A percentile compares a stretch with the other conserved stretches of the same genome.
Evolutionary conservation across 2,113 vertebrate genomes (phyloP).

Genomic region (Channa argus): DNA sequence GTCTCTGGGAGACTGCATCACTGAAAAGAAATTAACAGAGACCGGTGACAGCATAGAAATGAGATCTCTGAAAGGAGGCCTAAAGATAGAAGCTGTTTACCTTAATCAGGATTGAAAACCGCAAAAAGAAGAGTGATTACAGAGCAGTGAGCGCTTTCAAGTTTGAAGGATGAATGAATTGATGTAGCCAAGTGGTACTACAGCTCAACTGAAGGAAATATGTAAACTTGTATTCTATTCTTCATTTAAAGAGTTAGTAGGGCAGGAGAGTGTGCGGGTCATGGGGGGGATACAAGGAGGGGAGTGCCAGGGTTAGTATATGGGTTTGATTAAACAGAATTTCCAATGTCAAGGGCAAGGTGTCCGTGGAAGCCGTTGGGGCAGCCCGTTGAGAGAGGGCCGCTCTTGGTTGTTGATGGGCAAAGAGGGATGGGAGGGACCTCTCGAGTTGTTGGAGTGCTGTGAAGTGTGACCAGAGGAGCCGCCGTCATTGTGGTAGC

Average conservation of each 20-base stretch:
- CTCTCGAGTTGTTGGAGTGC: slow-evolving; percentile 60
- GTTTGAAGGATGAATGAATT: slow-evolving; percentile 56
- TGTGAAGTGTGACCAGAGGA: slow-evolving; percentile 55
- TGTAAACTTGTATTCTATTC: slow-evolving; percentile 85
- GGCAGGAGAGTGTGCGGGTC: slow-evolving; percentile 6
- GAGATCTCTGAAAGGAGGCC: slow-evolving; percentile 34
- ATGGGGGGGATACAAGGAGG: slow-evolving; percentile 18
- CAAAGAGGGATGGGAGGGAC: slow-evolving; percentile 60
- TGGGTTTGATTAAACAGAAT: slow-evolving; percentile 40
- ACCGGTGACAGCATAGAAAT: slow-evolving; percentile 28
- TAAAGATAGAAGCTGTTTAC: slow-evolving; percentile 51
- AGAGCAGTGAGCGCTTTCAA: slow-evolving; percentile 58
- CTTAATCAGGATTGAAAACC: slow-evolving; percentile 27
- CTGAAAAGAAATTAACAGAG: slow-evolving; percentile 31
- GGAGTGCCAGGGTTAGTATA: slow-evolving; percentile 51
- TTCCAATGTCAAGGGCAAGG: slow-evolving; percentile 78
- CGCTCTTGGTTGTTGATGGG: slow-evolving; percentile 73
- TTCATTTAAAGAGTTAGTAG: slow-evolving; percentile 77
- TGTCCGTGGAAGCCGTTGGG: slow-evolving; percentile 88
- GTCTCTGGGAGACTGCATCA: slow-evolving; percentile 37
- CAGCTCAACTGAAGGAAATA: slow-evolving; percentile 72
- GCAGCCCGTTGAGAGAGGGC: slow-evolving; percentile 82
- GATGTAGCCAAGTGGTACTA: slow-evolving; percentile 71
- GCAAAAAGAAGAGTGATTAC: slow-evolving; percentile 19
- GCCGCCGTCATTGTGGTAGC: slow-evolving; percentile 69